Conservation (phyloP, 2,113 vertebrate genomes). For the Talpa occidentalis region DNA sequence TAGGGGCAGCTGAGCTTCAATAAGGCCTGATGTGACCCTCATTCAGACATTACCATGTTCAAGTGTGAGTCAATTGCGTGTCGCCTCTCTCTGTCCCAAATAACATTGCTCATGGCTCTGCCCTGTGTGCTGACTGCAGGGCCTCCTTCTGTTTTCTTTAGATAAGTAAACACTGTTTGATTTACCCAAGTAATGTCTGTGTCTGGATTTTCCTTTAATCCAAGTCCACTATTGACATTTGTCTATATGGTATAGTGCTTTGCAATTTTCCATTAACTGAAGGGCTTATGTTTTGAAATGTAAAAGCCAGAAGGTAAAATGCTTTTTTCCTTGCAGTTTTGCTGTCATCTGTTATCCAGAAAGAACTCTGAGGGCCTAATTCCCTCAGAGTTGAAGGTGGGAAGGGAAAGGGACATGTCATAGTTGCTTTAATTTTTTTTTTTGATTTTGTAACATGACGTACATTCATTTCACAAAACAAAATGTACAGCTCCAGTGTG, state of each 20-base stretch:
- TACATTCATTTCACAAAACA: background rate
- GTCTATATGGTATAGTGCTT: background rate
- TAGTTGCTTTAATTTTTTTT: background rate
- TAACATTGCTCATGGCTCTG: background rate
- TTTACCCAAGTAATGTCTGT: constrained; percentile 42
- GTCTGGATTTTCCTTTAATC: constrained; percentile 32
- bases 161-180: constrained; percentile 25
- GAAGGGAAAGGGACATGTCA: background rate
- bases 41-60: background rate
- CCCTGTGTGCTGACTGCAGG: background rate
- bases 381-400: background rate
- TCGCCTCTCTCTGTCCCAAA: background rate
- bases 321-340: background rate
- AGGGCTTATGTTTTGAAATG: constrained; percentile 7
- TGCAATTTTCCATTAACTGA: background rate
- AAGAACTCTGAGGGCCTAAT: background rate
- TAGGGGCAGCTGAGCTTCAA: background rate
- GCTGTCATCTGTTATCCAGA: background rate
- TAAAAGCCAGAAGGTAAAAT: background rate
- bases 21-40: background rate
- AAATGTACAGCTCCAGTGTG: background rate
- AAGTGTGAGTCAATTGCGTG: background rate
- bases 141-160: constrained; percentile 12
- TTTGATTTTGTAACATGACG: background rate
- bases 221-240: constrained; percentile 31